These are phyloP conservation scores for Leucania comma DNA, from an alignment of 2,888 invertebrate genomes.

Conservation along the genomic window DNA sequence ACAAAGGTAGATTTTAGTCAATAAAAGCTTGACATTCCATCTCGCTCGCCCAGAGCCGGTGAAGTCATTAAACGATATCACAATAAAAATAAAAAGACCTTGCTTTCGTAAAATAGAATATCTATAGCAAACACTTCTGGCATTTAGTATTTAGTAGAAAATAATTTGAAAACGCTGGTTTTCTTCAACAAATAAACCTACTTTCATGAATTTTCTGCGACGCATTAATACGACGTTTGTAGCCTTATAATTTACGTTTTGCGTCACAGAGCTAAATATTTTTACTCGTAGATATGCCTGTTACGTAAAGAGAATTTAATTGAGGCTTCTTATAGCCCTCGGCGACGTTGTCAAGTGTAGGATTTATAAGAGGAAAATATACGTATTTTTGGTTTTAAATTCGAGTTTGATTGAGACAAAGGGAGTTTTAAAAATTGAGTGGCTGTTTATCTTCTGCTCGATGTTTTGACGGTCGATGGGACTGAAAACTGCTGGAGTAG, in stretches of 20 bases:
- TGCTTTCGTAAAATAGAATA: not conserved
- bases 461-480: not conserved
- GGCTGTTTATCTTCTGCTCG: not conserved
- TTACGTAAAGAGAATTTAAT: slow-evolving; percentile 55
- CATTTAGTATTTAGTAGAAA: slow-evolving; percentile 12
- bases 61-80: too few species aligned
- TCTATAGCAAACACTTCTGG: not conserved
- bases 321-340: slow-evolving; percentile 34
- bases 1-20: too few species aligned
- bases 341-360: slow-evolving; percentile 28
- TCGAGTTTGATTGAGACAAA: slow-evolving; percentile 30
- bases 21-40: too few species aligned
- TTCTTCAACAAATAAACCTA: slow-evolving; percentile 44
- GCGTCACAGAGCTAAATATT: slow-evolving; percentile 53
- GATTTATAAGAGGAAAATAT: slow-evolving; percentile 49
- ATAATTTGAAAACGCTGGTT: slow-evolving; percentile 38
- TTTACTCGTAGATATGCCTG: slow-evolving; percentile 49
- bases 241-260: slow-evolving; percentile 67
- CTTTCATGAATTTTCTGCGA: slow-evolving; percentile 60
- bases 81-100: too few species aligned
- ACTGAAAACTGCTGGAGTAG: not conserved
- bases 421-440: slow-evolving; percentile 23
- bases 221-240: slow-evolving; percentile 54
- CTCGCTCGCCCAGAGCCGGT: too few species aligned
- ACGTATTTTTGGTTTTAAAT: slow-evolving; percentile 30